Evolutionary conservation across 2,113 vertebrate genomes (phyloP), one percentile per base, ranked within the genome.

Genomic region (Rhinogobius similis): DNA sequence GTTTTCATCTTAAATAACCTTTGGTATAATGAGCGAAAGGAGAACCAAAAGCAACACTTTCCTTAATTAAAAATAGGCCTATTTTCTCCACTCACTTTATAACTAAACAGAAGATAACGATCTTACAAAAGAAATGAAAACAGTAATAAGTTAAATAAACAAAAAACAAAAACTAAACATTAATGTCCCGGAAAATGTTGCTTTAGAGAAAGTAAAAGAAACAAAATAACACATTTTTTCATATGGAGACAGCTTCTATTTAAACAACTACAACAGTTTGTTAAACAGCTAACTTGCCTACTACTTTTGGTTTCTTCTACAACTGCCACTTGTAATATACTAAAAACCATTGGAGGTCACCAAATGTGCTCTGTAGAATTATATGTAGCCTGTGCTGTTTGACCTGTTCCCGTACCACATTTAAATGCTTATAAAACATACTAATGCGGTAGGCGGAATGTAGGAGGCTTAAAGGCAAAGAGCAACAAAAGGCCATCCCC

Each of bases 1-100:
- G 14, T 66, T 62, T 62, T 78, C 32, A 72, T 50, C 64, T 50
- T 10, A 44, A 43, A 68, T 63, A 53, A 58, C 65, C 61, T 81
- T 27, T 41, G 26, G 29, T 62, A 55, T 14, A 50, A 13, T 39
- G 32, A 12, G 58, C 58, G 38, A 21, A 36, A 20, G 18, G 16
- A 36, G 20, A 36, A 11, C 20, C 29, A 32, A 59, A 50, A 59
- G 56, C 18, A 20, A 59, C 56, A 36, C 29, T 61, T 36, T 61
- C 18, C 29, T 36, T 61, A 61, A 38, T 27, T 58, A 29, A 27
- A 58, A 29, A 58, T 55, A 26, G 23, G 5, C 14, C 26, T 55
- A 26, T 55, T 55, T 55, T 55, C 52, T 48, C 46, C 46, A n/a
- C 46, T n/a, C 9, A 2, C 21, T 50, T 21, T 10, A 41, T 41